Evolutionary conservation across 2,797 vertebrate genomes (phyloP).

Genomic region (Anisognathus igniventris): DNA sequence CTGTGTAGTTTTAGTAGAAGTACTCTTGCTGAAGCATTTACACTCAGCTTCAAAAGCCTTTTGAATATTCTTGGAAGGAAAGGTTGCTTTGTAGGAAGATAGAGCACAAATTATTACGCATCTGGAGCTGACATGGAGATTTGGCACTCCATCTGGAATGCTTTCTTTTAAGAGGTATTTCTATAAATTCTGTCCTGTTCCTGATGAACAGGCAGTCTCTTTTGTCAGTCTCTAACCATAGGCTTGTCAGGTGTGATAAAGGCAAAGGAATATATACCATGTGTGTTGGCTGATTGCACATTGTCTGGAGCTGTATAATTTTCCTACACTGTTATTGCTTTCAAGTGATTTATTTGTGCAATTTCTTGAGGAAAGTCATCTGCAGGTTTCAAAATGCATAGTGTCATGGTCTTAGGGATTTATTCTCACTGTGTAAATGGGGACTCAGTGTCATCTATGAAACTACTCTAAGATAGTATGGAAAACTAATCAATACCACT

Average conservation of each 20-base stretch:
- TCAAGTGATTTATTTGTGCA: constrained; percentile 51
- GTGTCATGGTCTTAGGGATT: constrained; percentile 17
- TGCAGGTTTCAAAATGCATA: constrained; percentile 23
- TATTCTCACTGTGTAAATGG: constrained; percentile 1
- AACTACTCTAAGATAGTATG: not conserved
- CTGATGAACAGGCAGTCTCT: not conserved
- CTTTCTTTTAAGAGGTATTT: not conserved
- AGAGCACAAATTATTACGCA: not conserved
- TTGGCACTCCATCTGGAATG: not conserved
- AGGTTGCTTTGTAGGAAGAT: not conserved
- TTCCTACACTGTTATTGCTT: constrained; percentile 16
- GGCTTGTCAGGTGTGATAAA: not conserved
- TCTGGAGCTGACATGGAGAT: not conserved
- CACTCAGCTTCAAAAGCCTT: not conserved
- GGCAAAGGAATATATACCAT: not conserved
- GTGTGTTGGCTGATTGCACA: constrained; percentile 13
- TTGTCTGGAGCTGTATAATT: constrained; percentile 46
- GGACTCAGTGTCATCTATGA: not conserved
- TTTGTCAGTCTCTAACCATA: not conserved
- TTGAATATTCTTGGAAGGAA: not conserved
- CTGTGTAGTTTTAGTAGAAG: not conserved
- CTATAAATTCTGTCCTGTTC: not conserved
- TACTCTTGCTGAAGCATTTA: not conserved
- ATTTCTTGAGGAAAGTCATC: constrained; percentile 34
- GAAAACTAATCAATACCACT: constrained; percentile 1